Evolutionary conservation across 2,797 vertebrate species (phyloP), one percentile per base, ranked within the genome.

Genomic region (Sitta carolinensis): DNA sequence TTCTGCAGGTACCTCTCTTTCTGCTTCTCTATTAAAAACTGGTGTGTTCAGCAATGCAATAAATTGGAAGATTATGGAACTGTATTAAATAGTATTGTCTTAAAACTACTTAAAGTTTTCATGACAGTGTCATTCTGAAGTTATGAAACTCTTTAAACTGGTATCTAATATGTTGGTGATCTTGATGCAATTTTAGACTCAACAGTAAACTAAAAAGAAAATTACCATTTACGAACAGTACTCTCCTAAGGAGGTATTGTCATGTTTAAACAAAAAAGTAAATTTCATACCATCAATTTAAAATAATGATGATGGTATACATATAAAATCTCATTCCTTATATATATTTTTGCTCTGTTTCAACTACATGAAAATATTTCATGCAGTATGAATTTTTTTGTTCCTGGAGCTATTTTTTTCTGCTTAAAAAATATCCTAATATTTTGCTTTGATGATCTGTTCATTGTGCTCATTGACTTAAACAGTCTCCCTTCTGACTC

Each of bases 401-500:
- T 20, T 77, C 4, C n/a, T 45, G 12, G 17, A 29, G 13, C 22
- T 80, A 74, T 62, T 58, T 50, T 70, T 89, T 76, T 42, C 63
- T 78, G 4, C 42, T 43, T 82, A 36, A 76, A 69, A 77, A 80
- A 58, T 38, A 78, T 23, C 57, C 5, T 0, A 47, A 45, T 52
- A 72, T 43, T 94, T 84, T 84, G 42, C 64, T 89, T 91, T 82
- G 90, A 61, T 87, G 67, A 75, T 26, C 52, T 75, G 23, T 87
- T 91, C 83, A 34, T 86, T 83, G 69, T 64, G 42, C 47, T 92
- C 80, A 61, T 75, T 80, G 76, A 90, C 34, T 87, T 93, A 93
- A 91, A 79, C 50, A 95, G 72, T 58, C 36, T 91, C 47, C 87
- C 40, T 93, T 67, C 52, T 97, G 76, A 84, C n/a, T 93, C 26